Base-by-base conservation (phyloP, 2,113 vertebrate genomes). In the Peromyscus californicus region DNA sequence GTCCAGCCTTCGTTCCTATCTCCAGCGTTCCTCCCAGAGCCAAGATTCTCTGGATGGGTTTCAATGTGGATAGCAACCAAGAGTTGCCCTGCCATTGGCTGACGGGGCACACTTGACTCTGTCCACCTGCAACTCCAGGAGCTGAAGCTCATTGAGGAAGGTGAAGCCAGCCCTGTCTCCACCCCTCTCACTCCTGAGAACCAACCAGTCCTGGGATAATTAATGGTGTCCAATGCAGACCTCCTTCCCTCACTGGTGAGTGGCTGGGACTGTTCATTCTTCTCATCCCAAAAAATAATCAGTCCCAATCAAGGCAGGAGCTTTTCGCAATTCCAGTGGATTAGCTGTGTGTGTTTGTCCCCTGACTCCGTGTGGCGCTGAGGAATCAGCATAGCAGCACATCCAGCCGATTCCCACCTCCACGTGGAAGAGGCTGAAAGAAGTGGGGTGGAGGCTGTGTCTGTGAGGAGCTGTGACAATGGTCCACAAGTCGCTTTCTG, bases 231-330 rank as follows among this genome's bases (percentile, higher is more conserved):
- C 97, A 93, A 97, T 97, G 94, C 76, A 83, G 51, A 54, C 89
- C 97, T 95, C 76, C 89, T 94, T 79, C 29, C 69, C 54, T 79
- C 57, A 54, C 15, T 1, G 0, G 21, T 96, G 94, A 97, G 97
- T 98, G 94, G 78, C 89, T 12, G 51, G 90, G 94, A 97, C 98
- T 97, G 97, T 98, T 98, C 96, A 98, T 98, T 98, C 98, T 98
- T 98, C 98, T 98, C 98, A 98, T 98, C 98, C 19, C 98, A 97
- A 98, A 99, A 98, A 99, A 98, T 98, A 99, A 99, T 99, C 98
- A 98, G 98, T 98, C 98, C 97, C 98, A 98, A 98, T 98, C 98
- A 98, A 98, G 98, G 98, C 97, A 98, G 98, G 96, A 98, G 95
- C 97, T 97, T 98, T 98, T 98, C 97, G 98, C 97, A 98, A 98